These are phyloP conservation scores for human (Homo sapiens) DNA, from an alignment of 2,113 vertebrate genomes.

Conservation along the genomic window DNA sequence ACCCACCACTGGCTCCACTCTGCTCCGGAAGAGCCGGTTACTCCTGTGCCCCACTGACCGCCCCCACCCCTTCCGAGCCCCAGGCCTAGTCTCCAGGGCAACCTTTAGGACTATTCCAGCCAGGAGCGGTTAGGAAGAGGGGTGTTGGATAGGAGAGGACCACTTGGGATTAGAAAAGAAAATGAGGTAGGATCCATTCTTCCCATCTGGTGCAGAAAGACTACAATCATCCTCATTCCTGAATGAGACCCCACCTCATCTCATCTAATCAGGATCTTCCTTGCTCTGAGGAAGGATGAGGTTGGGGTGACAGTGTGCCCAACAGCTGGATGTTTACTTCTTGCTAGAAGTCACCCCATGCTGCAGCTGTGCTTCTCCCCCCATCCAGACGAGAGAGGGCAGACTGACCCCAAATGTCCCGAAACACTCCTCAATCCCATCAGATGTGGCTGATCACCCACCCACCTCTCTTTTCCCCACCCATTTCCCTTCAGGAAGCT, in stretches of 20 bases:
- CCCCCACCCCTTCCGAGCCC: slow-evolving; percentile 76
- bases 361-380: slow-evolving; percentile 41
- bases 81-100: slow-evolving; percentile 69
- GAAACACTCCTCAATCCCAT: slow-evolving; percentile 57
- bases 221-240: background rate
- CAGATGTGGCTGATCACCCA: background rate
- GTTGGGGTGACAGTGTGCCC: slow-evolving; percentile 14
- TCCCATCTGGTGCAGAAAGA: background rate
- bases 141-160: background rate
- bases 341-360: slow-evolving; percentile 12
- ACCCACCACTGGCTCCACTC: slow-evolving; percentile 60
- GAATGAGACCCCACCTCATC: background rate
- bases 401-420: slow-evolving; percentile 48
- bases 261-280: background rate
- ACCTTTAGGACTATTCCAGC: slow-evolving; percentile 47
- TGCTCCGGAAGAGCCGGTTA: slow-evolving; percentile 77
- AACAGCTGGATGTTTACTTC: slow-evolving; percentile 52
- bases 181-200: background rate
- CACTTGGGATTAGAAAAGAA: slow-evolving; percentile 29
- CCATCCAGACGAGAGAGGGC: slow-evolving; percentile 51
- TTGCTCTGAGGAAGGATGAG: background rate
- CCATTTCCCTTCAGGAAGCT: slow-evolving; percentile 17
- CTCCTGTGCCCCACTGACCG: slow-evolving; percentile 68
- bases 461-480: background rate
- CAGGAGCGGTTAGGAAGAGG: background rate